These are phyloP conservation scores for Drosophila albomicans DNA, from an alignment of 1,140 invertebrate species.

Conservation along the genomic window DNA sequence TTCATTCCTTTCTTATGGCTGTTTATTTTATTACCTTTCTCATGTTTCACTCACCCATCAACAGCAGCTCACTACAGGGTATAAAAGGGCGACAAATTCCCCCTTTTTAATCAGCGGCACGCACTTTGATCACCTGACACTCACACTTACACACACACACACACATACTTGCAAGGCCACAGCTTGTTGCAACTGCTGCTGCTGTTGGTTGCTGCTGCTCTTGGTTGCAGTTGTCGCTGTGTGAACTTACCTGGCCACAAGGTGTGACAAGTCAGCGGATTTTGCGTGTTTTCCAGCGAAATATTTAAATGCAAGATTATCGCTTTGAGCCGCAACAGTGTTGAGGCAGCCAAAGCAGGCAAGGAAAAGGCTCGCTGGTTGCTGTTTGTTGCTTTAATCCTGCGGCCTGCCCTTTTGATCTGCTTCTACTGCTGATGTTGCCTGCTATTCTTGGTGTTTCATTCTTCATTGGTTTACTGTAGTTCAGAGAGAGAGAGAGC, in stretches of 20 bases:
- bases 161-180: slow-evolving; percentile 36
- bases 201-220: slow-evolving; percentile 47
- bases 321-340: slow-evolving; percentile 35
- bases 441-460: slow-evolving; percentile 22
- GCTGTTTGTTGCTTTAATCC: slow-evolving; percentile 58
- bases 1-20: background rate
- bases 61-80: slow-evolving; percentile 20
- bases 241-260: slow-evolving; percentile 56
- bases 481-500: slow-evolving; percentile 13
- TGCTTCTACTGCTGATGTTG: slow-evolving; percentile 16
- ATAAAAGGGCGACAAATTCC: slow-evolving; percentile 79
- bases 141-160: slow-evolving; percentile 12
- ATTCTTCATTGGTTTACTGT: slow-evolving; percentile 35
- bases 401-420: slow-evolving; percentile 57
- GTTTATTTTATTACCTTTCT: background rate
- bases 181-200: slow-evolving; percentile 52
- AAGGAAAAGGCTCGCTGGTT: slow-evolving; percentile 52
- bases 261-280: slow-evolving; percentile 83
- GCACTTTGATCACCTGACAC: slow-evolving; percentile 72
- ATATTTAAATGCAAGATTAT: slow-evolving; percentile 82
- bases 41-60: background rate
- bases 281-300: slow-evolving; percentile 80
- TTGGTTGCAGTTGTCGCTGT: slow-evolving; percentile 45
- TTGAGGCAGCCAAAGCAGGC: background rate
- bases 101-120: slow-evolving; percentile 79